These are phyloP conservation scores for Anableps anableps DNA, from an alignment of 2,797 vertebrate species.

Conservation along the genomic window DNA sequence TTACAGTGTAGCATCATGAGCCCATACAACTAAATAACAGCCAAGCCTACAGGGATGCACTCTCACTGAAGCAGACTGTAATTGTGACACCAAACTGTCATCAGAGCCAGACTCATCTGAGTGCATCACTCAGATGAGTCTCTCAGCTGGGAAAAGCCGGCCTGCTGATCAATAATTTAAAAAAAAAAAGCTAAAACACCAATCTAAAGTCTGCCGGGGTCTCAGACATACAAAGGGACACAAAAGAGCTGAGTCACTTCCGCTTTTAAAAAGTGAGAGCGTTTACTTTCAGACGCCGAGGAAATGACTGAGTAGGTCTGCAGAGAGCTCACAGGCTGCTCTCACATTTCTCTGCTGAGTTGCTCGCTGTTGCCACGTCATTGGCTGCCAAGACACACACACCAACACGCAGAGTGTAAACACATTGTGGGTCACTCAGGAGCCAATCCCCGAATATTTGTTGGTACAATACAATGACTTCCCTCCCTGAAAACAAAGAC, in stretches of 20 bases:
- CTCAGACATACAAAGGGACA: constrained; percentile 37
- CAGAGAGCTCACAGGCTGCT: constrained; percentile 71
- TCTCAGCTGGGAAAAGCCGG: constrained; percentile 5
- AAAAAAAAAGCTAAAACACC: neutral
- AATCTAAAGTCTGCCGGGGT: neutral
- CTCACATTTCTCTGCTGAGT: constrained; percentile 72
- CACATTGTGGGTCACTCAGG: constrained; percentile 26
- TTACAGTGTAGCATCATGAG: neutral
- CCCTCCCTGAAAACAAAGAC: constrained; percentile 29
- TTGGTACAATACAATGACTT: constrained; percentile 43
- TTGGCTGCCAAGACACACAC: constrained; percentile 58
- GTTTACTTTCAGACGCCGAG: constrained; percentile 81
- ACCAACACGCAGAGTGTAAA: constrained; percentile 45
- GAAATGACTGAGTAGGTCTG: constrained; percentile 79
- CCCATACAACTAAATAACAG: constrained; percentile 2
- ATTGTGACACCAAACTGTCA: constrained; percentile 10
- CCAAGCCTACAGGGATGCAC: neutral
- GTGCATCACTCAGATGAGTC: constrained; percentile 9
- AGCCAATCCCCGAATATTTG: constrained; percentile 26
- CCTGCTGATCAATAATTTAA: neutral
- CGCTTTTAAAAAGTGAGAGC: constrained; percentile 73
- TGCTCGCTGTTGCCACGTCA: constrained; percentile 47
- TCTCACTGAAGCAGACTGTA: constrained; percentile 1
- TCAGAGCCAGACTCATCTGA: neutral
- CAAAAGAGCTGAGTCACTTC: constrained; percentile 76